phyloP scores from a whole-genome alignment of 2,113 vertebrate species.

The Vireo altiloquus region DNA sequence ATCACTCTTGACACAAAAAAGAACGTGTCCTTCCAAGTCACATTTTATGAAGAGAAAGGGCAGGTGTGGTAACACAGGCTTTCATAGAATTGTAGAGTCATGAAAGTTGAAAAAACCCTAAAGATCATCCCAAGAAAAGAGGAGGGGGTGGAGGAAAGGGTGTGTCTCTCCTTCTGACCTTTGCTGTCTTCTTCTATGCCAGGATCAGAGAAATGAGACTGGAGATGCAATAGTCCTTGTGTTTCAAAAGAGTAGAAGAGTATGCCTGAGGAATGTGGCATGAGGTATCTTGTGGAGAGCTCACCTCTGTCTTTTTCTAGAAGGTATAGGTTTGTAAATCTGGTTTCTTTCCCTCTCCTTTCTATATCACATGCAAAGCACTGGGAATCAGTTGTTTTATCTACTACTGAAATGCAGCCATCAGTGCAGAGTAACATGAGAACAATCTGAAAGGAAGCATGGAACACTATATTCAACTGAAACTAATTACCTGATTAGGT shows the following conservation, averaged over 20 bases:
- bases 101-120: neutral
- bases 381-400: neutral
- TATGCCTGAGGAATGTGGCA: neutral
- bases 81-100: neutral
- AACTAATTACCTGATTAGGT: conserved; percentile 66
- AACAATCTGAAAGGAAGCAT: conserved; percentile 31
- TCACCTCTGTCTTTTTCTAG: neutral
- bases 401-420: conserved; percentile 40
- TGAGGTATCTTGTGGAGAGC: neutral
- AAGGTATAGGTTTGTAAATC: neutral
- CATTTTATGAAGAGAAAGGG: neutral
- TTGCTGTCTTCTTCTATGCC: neutral
- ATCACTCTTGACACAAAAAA: neutral
- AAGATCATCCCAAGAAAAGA: neutral
- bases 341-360: neutral
- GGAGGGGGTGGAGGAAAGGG: neutral
- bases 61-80: neutral
- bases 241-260: neutral
- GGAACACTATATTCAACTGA: conserved; percentile 62
- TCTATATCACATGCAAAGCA: neutral
- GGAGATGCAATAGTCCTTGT: neutral
- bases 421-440: conserved; percentile 19
- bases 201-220: neutral
- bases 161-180: neutral
- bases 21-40: neutral